phyloP scores from a whole-genome alignment of 2,113 vertebrate genomes.

The Dromiciops gliroides region DNA sequence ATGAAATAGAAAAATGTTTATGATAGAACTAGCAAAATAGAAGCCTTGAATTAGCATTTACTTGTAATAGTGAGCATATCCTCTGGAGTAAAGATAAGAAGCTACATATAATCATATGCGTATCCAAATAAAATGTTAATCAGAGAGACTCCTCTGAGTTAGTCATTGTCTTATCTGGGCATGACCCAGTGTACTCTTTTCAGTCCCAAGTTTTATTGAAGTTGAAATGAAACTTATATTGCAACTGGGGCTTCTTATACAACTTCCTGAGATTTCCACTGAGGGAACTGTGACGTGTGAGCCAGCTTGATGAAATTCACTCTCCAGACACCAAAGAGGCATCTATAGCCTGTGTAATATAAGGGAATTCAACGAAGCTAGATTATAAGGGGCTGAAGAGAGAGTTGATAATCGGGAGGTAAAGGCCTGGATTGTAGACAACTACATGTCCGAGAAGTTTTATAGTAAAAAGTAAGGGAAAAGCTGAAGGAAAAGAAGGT shows the following conservation, averaged over 20 bases:
- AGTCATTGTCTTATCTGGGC: not conserved
- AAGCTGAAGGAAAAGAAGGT: not conserved
- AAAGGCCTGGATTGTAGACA: not conserved
- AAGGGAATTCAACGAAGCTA: not conserved
- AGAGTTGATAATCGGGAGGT: not conserved
- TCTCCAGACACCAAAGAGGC: not conserved
- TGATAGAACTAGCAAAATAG: slow-evolving; percentile 20
- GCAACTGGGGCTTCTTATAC: not conserved
- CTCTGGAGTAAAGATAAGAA: not conserved
- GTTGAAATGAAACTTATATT: not conserved
- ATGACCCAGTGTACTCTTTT: not conserved
- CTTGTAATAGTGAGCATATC: not conserved
- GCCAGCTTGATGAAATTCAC: not conserved
- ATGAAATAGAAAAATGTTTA: slow-evolving; percentile 31
- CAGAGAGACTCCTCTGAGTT: not conserved
- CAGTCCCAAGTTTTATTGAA: not conserved
- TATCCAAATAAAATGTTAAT: slow-evolving; percentile 17
- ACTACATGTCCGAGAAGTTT: not conserved
- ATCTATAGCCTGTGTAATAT: not conserved
- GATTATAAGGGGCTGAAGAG: not conserved
- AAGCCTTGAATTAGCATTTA: slow-evolving; percentile 25
- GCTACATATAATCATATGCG: slow-evolving; percentile 9
- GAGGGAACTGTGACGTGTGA: not conserved
- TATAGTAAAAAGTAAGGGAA: not conserved
- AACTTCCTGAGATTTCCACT: not conserved